Percentiles rank a stretch among this genome's conserved stretches.
phyloP scores from a whole-genome alignment of 2,797 vertebrate genomes.

The Melanotaenia maccullochi region DNA sequence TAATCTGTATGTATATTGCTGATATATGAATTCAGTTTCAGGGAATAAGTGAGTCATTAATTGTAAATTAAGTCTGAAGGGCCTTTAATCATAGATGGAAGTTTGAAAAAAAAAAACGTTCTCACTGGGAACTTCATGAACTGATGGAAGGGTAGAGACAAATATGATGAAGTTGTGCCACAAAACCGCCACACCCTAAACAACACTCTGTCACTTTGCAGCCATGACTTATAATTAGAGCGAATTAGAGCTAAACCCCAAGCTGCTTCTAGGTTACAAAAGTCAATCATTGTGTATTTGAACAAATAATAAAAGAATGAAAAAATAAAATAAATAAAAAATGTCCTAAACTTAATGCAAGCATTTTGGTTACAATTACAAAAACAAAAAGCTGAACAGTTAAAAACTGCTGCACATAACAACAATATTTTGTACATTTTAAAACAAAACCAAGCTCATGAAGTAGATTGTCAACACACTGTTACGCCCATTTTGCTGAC shows the following conservation, averaged over 20 bases:
- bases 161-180: not conserved
- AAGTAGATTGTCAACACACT: not conserved
- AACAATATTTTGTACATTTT: not conserved
- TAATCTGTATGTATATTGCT: not conserved
- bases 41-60: not conserved
- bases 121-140: not conserved
- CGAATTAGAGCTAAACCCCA: not conserved
- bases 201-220: not conserved
- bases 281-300: not conserved
- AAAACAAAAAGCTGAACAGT: not conserved
- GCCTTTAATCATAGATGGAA: not conserved
- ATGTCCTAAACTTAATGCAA: not conserved
- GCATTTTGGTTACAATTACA: not conserved
- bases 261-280: not conserved
- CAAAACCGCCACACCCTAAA: slow-evolving; percentile 28
- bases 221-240: not conserved
- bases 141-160: not conserved
- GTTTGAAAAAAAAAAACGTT: not conserved
- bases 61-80: not conserved
- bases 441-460: not conserved
- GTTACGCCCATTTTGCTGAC: slow-evolving; percentile 24
- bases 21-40: not conserved
- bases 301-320: not conserved
- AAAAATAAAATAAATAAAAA: not conserved
- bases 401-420: not conserved